Evolutionary conservation across 2,797 vertebrate genomes (phyloP).

Genomic region (Pelochelys cantorii): DNA sequence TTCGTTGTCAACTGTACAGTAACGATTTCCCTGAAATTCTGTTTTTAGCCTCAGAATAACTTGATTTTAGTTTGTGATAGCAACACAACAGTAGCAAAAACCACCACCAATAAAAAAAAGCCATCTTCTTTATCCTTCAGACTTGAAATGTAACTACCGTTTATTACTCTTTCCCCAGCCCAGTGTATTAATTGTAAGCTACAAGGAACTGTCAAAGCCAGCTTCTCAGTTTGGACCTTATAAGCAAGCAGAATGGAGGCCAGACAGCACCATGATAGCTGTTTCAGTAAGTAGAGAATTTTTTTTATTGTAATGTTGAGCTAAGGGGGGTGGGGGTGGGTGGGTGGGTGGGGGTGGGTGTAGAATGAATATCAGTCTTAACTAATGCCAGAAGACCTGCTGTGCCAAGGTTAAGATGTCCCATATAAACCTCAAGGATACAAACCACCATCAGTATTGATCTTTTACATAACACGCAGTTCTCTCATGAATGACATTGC

Average conservation of each 20-base stretch:
- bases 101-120: neutral
- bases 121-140: neutral
- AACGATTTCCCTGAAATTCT: neutral
- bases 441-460: neutral
- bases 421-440: neutral
- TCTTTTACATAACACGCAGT: accelerated
- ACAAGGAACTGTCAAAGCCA: conserved; percentile 93
- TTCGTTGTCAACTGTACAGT: neutral
- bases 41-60: neutral
- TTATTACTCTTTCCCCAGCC: conserved; percentile 82
- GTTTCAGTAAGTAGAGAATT: conserved; percentile 89
- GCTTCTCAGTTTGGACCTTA: conserved; percentile 93
- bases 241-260: conserved; percentile 93
- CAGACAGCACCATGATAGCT: conserved; percentile 95
- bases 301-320: neutral
- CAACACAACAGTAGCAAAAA: too few species aligned
- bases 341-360: neutral
- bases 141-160: neutral
- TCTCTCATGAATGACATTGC: accelerated
- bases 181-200: conserved; percentile 96
- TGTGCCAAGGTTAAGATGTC: neutral
- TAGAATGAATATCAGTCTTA: neutral
- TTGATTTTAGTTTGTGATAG: neutral
- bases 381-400: neutral
- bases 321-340: neutral